These are phyloP conservation scores for Epinephelus malabaricus DNA, from an alignment of 2,797 vertebrate genomes.

Conservation along the genomic window DNA sequence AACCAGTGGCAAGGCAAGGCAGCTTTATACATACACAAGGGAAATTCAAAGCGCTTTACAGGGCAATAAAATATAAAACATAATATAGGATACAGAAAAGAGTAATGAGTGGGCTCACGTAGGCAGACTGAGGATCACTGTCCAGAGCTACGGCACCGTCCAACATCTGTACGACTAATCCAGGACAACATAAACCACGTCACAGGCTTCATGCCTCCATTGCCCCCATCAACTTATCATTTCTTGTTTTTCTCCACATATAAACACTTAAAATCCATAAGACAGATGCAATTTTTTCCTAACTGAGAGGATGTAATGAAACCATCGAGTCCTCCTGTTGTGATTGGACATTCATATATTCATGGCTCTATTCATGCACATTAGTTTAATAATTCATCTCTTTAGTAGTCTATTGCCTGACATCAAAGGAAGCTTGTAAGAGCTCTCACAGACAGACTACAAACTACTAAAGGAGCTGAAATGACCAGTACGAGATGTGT, in stretches of 20 bases:
- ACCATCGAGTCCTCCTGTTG: constrained; percentile 9
- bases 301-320: constrained; percentile 18
- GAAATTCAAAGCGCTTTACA: no score
- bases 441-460: constrained; percentile 21
- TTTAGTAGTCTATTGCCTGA: constrained; percentile 31
- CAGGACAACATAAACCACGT: neutral
- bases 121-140: neutral
- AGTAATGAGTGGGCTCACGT: neutral
- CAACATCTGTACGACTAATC: neutral
- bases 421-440: constrained; percentile 56
- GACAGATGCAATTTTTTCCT: neutral
- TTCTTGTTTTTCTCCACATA: neutral
- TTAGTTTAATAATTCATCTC: constrained; percentile 68
- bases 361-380: constrained; percentile 26
- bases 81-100: no score
- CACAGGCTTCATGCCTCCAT: neutral
- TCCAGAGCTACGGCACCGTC: neutral
- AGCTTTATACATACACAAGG: no score
- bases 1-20: no score
- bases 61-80: no score
- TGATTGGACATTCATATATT: constrained; percentile 53
- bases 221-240: neutral
- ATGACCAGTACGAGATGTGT: constrained; percentile 31
- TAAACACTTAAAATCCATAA: neutral
- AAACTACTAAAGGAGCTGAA: constrained; percentile 26